phyloP scores from a whole-genome alignment of 2,113 vertebrate species.

The Prolemur simus region DNA sequence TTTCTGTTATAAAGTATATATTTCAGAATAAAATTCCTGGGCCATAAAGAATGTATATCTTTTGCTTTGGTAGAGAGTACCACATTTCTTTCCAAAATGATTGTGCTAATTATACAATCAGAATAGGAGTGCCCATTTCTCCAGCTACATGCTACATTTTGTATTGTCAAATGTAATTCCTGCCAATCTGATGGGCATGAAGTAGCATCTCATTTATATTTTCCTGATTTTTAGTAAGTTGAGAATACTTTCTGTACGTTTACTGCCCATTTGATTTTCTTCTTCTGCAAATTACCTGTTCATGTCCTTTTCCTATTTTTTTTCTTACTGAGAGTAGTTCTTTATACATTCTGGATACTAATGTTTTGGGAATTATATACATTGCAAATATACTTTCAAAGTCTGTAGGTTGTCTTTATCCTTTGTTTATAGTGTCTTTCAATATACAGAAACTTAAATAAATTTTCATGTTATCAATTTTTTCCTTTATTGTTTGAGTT shows the following conservation, averaged over 20 bases:
- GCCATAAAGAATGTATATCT: not conserved
- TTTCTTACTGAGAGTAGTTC: not conserved
- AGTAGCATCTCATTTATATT: not conserved
- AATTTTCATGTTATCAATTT: not conserved
- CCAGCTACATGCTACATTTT: not conserved
- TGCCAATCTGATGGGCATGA: not conserved
- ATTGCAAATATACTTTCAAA: not conserved
- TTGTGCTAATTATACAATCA: not conserved
- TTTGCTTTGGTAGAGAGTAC: not conserved
- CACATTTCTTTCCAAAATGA: not conserved
- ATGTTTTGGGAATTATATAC: not conserved
- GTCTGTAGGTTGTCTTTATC: not conserved
- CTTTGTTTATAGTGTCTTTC: not conserved
- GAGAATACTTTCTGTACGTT: not conserved
- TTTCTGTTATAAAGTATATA: not conserved
- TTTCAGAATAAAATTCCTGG: not conserved
- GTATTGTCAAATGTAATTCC: not conserved
- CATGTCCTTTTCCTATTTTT: not conserved
- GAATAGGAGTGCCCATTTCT: not conserved
- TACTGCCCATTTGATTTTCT: not conserved
- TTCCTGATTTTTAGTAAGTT: not conserved
- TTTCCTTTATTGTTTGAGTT: not conserved
- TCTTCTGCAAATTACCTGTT: not conserved
- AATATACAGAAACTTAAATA: not conserved
- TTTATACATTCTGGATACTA: not conserved